These are phyloP conservation scores for Rhinoraja longicauda DNA, from an alignment of 2,797 vertebrate genomes.

Conservation along the genomic window DNA sequence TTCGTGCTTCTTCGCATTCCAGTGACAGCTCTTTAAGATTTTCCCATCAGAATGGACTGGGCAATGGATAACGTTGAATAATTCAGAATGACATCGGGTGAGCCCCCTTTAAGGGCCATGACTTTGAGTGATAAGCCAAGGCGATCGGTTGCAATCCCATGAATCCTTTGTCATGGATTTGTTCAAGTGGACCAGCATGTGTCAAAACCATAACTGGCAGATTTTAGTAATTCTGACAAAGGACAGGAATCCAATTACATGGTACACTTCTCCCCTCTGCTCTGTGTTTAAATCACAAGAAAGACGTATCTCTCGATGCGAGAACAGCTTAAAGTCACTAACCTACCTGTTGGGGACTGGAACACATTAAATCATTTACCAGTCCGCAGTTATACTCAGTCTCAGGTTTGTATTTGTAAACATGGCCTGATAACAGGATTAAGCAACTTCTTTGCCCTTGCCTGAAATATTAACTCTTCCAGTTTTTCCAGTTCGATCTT, in stretches of 20 bases:
- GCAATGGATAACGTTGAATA: background rate
- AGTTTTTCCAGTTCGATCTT: no score
- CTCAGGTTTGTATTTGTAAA: background rate
- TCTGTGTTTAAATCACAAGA: constrained; percentile 15
- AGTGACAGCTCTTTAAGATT: background rate
- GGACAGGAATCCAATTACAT: constrained; percentile 25
- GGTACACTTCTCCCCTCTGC: constrained; percentile 5
- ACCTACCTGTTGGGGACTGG: background rate
- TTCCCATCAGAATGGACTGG: background rate
- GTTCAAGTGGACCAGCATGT: background rate
- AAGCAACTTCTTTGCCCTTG: background rate
- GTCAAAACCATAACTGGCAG: background rate
- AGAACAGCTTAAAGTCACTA: background rate
- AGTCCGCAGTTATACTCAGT: background rate
- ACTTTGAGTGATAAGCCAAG: background rate
- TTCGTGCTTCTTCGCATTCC: background rate
- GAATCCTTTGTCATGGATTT: background rate
- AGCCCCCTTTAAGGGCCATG: background rate
- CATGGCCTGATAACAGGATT: background rate
- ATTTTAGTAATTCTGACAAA: constrained; percentile 8
- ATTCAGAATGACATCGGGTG: background rate
- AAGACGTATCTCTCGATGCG: background rate
- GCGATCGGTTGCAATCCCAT: background rate
- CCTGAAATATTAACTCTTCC: background rate
- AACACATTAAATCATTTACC: background rate